A percentile compares a stretch with the other conserved stretches of the same genome.
phyloP scores from a whole-genome alignment of 1,140 invertebrate genomes.

The Atopsyche davidsoni region DNA sequence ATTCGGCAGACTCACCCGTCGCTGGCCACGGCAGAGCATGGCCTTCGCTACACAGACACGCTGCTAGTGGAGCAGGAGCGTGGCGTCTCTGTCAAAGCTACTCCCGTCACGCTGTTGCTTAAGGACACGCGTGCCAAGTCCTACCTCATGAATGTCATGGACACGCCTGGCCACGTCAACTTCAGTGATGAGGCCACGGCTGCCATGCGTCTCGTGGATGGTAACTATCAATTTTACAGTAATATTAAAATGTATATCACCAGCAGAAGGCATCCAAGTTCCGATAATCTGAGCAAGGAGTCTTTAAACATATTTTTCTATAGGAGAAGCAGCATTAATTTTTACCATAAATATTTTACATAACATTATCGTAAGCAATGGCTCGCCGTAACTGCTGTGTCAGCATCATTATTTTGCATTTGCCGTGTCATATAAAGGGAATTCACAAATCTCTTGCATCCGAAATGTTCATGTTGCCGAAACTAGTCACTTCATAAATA shows the following conservation, averaged over 20 bases:
- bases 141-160: slow-evolving; percentile 93
- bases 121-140: slow-evolving; percentile 94
- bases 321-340: no score
- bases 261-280: no score
- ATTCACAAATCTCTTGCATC: no score
- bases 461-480: no score
- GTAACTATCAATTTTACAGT: no score
- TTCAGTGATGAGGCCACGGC: slow-evolving; percentile 99
- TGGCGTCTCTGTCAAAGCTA: slow-evolving; percentile 95
- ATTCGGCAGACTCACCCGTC: slow-evolving; percentile 96
- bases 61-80: slow-evolving; percentile 97
- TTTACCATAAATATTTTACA: neutral
- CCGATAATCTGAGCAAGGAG: no score
- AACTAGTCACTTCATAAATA: no score
- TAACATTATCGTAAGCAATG: neutral
- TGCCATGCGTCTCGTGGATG: slow-evolving; percentile 92
- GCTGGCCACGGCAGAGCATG: slow-evolving; percentile 57
- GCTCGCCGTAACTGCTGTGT: no score
- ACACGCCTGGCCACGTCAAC: slow-evolving; percentile 99
- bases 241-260: no score
- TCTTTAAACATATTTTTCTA: no score
- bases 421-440: no score
- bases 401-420: no score
- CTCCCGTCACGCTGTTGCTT: slow-evolving; percentile 89
- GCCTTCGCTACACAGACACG: slow-evolving; percentile 90